Evolutionary conservation across 2,888 invertebrate genomes (phyloP).

Genomic region (Punctoribates punctum): DNA sequence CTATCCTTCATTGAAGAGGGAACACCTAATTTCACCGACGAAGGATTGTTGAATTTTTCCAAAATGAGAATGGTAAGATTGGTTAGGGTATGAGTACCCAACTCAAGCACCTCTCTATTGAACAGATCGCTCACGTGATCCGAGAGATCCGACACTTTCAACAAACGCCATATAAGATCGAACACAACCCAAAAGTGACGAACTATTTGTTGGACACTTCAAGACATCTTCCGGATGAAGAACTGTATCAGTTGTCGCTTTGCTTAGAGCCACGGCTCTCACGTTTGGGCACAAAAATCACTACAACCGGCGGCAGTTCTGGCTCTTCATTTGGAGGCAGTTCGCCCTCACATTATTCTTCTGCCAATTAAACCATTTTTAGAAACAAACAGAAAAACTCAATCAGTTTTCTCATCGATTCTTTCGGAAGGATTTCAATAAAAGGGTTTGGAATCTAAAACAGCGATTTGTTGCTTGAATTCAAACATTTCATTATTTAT

Average conservation of each 20-base stretch:
- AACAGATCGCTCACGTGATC: slow-evolving; percentile 83
- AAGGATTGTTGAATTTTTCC: slow-evolving; percentile 82
- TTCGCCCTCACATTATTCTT: slow-evolving; percentile 32
- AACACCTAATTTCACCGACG: slow-evolving; percentile 82
- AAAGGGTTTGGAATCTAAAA: background rate
- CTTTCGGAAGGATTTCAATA: background rate
- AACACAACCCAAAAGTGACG: slow-evolving; percentile 73
- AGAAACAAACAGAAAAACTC: background rate
- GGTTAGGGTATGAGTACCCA: background rate
- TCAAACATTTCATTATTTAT: background rate
- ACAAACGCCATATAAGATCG: slow-evolving; percentile 86
- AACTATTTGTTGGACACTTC: slow-evolving; percentile 73
- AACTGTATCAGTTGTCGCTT: slow-evolving; percentile 73
- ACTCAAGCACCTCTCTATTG: background rate
- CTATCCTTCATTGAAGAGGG: slow-evolving; percentile 90
- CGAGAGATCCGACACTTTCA: slow-evolving; percentile 85
- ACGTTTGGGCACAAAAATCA: slow-evolving; percentile 50
- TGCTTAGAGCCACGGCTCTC: slow-evolving; percentile 76
- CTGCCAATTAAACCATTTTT: slow-evolving; percentile 11
- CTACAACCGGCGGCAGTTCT: slow-evolving; percentile 10
- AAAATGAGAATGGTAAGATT: slow-evolving; percentile 84
- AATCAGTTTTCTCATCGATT: background rate
- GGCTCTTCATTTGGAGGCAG: slow-evolving; percentile 30
- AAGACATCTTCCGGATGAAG: slow-evolving; percentile 69
- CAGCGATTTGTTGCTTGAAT: background rate